Conservation (phyloP, 1,140 invertebrate species). For the Lethrus apterus region DNA sequence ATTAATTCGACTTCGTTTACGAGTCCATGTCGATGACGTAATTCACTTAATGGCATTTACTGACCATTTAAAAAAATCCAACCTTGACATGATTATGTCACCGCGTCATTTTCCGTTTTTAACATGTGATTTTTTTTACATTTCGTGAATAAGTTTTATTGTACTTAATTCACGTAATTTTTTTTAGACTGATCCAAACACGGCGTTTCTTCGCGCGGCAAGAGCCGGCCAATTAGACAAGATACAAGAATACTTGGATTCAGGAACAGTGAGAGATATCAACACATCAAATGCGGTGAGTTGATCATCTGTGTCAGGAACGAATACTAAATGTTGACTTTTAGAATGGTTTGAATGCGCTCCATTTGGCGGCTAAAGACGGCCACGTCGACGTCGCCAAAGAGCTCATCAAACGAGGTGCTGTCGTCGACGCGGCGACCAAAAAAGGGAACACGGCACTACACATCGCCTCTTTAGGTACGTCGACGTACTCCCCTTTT, state of each 20-base stretch:
- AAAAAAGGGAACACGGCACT: slow-evolving; percentile 99
- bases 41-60: too few relatives aligned
- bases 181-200: slow-evolving; percentile 73
- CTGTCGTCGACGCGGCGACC: slow-evolving; percentile 93
- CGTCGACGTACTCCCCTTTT: slow-evolving; percentile 18
- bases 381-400: slow-evolving; percentile 91
- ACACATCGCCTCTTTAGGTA: slow-evolving; percentile 94
- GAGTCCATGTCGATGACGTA: too few relatives aligned
- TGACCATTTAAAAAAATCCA: too few relatives aligned
- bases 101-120: too few relatives aligned
- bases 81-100: too few relatives aligned
- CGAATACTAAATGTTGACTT: slow-evolving; percentile 21
- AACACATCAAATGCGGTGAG: slow-evolving; percentile 97
- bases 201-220: slow-evolving; percentile 86
- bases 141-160: too few relatives aligned
- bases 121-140: too few relatives aligned
- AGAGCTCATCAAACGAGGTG: slow-evolving; percentile 84
- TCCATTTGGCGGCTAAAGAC: slow-evolving; percentile 97
- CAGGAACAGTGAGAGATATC: slow-evolving; percentile 81
- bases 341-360: slow-evolving; percentile 94
- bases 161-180: slow-evolving; percentile 35
- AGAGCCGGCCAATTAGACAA: slow-evolving; percentile 93
- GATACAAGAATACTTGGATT: slow-evolving; percentile 89
- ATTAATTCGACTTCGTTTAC: too few relatives aligned
- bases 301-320: slow-evolving; percentile 23